These are phyloP conservation scores for Microcebus jonahi DNA, from an alignment of 2,113 vertebrate species.

Conservation along the genomic window DNA sequence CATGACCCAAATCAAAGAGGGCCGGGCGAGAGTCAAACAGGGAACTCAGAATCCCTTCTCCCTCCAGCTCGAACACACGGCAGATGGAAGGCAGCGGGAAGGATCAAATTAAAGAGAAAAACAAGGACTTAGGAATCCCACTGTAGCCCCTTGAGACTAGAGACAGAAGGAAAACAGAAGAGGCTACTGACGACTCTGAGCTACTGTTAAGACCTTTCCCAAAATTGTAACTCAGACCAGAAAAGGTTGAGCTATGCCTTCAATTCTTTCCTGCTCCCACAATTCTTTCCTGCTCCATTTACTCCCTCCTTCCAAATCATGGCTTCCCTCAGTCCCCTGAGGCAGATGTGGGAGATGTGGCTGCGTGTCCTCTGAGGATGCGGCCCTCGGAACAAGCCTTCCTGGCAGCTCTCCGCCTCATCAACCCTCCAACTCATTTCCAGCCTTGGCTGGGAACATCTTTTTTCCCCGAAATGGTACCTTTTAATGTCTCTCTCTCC, in stretches of 20 bases:
- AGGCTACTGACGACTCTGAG: background rate
- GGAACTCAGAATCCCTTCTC: background rate
- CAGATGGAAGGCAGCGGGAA: background rate
- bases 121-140: background rate
- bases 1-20: background rate
- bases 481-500: constrained; percentile 66
- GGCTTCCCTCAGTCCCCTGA: background rate
- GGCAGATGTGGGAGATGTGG: background rate
- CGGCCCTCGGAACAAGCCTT: background rate
- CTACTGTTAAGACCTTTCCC: background rate
- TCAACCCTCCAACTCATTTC: constrained; percentile 79
- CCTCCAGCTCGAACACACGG: background rate
- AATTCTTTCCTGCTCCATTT: too few relatives aligned
- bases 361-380: constrained; percentile 21
- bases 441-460: constrained; percentile 66
- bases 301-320: background rate
- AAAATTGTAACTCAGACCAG: background rate
- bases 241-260: background rate
- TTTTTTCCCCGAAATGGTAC: constrained; percentile 57
- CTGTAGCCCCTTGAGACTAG: background rate
- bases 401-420: constrained; percentile 62
- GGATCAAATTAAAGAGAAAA: background rate
- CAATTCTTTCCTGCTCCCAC: background rate
- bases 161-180: background rate
- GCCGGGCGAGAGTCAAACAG: background rate